phyloP scores from a whole-genome alignment of 2,888 invertebrate genomes.

The Orthosia incerta region DNA sequence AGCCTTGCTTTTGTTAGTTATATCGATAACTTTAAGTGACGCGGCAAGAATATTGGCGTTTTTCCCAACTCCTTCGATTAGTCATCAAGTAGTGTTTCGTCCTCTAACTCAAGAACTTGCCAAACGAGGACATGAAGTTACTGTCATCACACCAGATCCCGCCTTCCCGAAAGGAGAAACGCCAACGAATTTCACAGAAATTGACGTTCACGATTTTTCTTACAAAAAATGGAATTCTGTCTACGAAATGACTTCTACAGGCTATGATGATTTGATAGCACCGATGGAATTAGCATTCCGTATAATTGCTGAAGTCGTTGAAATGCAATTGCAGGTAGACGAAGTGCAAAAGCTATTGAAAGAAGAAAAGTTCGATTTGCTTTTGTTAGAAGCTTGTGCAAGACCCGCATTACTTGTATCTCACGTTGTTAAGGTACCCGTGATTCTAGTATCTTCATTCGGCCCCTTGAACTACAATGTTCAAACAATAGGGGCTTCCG shows the following conservation, averaged over 20 bases:
- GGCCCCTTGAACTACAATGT: constrained; percentile 52
- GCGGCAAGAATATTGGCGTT: constrained; percentile 77
- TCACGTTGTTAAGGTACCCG: constrained; percentile 10
- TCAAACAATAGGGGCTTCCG: constrained; percentile 65
- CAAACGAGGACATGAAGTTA: constrained; percentile 80
- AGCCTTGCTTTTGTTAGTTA: neutral
- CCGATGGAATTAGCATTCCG: neutral
- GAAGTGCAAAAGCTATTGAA: constrained; percentile 13
- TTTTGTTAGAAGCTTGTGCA: constrained; percentile 17
- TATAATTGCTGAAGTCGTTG: neutral
- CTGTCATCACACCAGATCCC: constrained; percentile 79
- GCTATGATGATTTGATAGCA: neutral
- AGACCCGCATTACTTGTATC: constrained; percentile 8
- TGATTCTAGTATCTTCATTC: constrained; percentile 69
- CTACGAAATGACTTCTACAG: constrained; percentile 9
- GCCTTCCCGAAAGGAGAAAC: constrained; percentile 64
- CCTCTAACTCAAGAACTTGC: constrained; percentile 77
- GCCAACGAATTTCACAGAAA: constrained; percentile 77
- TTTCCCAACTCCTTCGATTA: constrained; percentile 78
- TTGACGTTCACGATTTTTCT: constrained; percentile 74
- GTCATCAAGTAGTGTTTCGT: constrained; percentile 81
- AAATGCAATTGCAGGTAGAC: constrained; percentile 17
- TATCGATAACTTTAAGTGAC: constrained; percentile 27
- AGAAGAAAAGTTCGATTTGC: constrained; percentile 25
- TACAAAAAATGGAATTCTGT: constrained; percentile 53